Evolutionary conservation across 2,113 vertebrate genomes (phyloP).

Genomic region (Psilopsiagon aymara): DNA sequence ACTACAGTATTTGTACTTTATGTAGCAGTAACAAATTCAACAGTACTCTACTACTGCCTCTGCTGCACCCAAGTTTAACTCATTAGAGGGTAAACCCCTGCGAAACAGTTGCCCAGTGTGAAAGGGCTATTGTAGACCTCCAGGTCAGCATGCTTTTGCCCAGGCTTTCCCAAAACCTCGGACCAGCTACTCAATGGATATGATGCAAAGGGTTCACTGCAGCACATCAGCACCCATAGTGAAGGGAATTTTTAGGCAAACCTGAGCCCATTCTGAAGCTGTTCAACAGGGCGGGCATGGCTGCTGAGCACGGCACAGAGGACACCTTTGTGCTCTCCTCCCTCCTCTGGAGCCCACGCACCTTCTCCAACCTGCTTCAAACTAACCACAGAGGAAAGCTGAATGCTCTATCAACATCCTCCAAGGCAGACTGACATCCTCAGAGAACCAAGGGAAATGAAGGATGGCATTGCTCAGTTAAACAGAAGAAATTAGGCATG

Average conservation of each 20-base stretch:
- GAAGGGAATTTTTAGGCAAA: not conserved
- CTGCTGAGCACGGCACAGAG: not conserved
- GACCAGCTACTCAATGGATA: not conserved
- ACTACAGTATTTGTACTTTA: not conserved
- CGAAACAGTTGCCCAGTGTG: accelerated
- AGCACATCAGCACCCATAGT: not conserved
- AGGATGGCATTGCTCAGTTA: not conserved
- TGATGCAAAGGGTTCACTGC: not conserved
- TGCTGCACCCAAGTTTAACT: not conserved
- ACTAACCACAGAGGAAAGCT: not conserved
- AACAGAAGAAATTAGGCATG: not conserved
- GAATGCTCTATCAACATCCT: not conserved
- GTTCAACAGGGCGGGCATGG: no score
- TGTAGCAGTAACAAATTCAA: not conserved
- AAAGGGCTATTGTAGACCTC: not conserved
- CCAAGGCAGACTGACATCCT: not conserved
- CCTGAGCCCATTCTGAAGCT: not conserved
- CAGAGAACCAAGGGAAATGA: not conserved
- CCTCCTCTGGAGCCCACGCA: accelerated
- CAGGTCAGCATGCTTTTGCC: accelerated
- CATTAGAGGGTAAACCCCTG: not conserved
- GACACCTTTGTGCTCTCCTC: not conserved
- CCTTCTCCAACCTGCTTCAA: not conserved
- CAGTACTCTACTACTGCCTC: not conserved
- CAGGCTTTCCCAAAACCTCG: not conserved